Base-by-base conservation (phyloP, 2,888 invertebrate genomes). In the Nysson spinosus region DNA sequence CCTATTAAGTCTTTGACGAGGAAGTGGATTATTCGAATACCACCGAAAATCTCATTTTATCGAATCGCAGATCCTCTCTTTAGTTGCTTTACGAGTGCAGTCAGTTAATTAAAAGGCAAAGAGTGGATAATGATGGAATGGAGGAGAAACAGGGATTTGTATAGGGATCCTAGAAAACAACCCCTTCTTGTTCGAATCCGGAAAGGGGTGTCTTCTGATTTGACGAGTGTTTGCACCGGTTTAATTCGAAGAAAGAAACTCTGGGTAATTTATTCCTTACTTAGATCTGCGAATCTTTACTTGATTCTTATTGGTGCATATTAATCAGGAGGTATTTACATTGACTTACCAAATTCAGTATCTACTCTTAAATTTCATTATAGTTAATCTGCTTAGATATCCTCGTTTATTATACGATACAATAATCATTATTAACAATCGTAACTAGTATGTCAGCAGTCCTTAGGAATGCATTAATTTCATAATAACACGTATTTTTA, bases 61-160 rank as follows among this genome's bases (percentile, higher is more conserved):
- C 40, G 56, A 75, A 57, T 63, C 32, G 56, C 12, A 55, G 50
- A 64, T 67, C 65, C 72, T 63, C n/a, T n/a, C 71, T 75, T 77
- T 69, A 68, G 58, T 63, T 65, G 58, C 61, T 66, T 54, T 51
- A 28, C 52, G 32, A 34, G 42, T 68, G 63, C 71, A 70, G 73
- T 64, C 71, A 68, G 69, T 78, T 78, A 75, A 79, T 79, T 77
- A 75, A 75, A 78, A 63, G 69, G 60, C 56, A 67, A 62, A 58
- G 63, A 40, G 46, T 52, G 16, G 28, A 28, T 12, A 26, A 17
- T 30, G 19, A 12, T n/a, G 51, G 24, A 6, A 32, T 12, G 17
- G 43, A 34, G 30, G 42, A 44, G 44, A 35, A 34, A 2, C 47
- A 39, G 34, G 62, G 49, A 68, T 70, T 73, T 68, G 52, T 68